A percentile compares a stretch with the other conserved stretches of the same genome.
phyloP scores from a whole-genome alignment of 1,140 invertebrate genomes.

The Dysdera silvatica region DNA sequence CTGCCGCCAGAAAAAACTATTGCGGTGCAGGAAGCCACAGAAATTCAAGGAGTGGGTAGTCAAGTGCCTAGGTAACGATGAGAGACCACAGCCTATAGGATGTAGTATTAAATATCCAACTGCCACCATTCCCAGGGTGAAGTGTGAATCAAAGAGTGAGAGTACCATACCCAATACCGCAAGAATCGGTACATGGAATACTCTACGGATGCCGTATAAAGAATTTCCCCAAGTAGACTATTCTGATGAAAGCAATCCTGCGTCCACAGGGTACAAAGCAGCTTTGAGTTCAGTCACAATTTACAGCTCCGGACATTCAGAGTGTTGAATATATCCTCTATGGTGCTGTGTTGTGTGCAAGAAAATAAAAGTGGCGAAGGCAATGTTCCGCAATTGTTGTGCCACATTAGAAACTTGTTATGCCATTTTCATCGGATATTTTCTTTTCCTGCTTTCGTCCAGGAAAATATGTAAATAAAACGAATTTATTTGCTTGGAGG shows the following conservation, averaged over 20 bases:
- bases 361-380: no score
- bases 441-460: no score
- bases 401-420: no score
- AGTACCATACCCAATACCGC: neutral
- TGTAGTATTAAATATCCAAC: neutral
- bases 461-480: no score
- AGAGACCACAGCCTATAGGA: neutral
- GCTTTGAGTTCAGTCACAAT: conserved; percentile 12
- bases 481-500: no score
- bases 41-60: neutral
- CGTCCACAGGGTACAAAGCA: conserved; percentile 6
- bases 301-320: conserved; percentile 20
- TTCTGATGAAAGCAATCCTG: conserved; percentile 11
- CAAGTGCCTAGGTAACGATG: neutral
- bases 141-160: neutral
- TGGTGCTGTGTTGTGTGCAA: no score
- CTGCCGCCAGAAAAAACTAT: conserved; percentile 7
- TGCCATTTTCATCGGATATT: no score
- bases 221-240: neutral
- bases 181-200: conserved; percentile 6
- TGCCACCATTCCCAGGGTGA: conserved; percentile 1
- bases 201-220: neutral
- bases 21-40: neutral
- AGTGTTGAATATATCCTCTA: conserved; percentile 15
- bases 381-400: no score